Conservation (phyloP, 2,888 invertebrate species). For the Balanococcus diminutus region DNA sequence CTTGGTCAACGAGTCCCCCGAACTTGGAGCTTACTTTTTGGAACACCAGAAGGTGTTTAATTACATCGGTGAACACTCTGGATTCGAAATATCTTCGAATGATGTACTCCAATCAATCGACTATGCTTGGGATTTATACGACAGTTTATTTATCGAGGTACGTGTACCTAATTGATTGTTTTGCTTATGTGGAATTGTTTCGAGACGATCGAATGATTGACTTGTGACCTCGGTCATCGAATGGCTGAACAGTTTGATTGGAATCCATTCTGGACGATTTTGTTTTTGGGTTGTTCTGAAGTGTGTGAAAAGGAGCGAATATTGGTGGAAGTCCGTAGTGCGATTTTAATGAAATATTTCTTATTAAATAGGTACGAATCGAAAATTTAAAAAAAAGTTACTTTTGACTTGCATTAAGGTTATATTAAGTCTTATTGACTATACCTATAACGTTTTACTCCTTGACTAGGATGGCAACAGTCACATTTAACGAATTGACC, state of each 20-base stretch:
- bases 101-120: constrained; percentile 11
- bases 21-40: constrained; percentile 28
- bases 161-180: constrained; percentile 3
- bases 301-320: too few relatives aligned
- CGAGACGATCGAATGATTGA: not conserved
- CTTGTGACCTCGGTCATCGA: not conserved
- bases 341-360: too few relatives aligned
- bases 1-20: constrained; percentile 42
- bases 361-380: too few relatives aligned
- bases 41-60: constrained; percentile 6
- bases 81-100: not conserved
- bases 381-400: too few relatives aligned
- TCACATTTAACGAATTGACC: not conserved
- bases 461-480: too few relatives aligned
- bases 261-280: not conserved
- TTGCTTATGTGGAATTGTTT: not conserved
- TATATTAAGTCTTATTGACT: too few relatives aligned
- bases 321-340: too few relatives aligned
- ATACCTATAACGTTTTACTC: too few relatives aligned
- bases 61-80: not conserved
- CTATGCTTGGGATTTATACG: not conserved
- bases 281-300: too few relatives aligned
- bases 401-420: too few relatives aligned
- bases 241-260: not conserved
- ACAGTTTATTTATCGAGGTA: constrained; percentile 36